Conservation (phyloP, 2,113 vertebrate genomes). For the Poecilia latipinna region DNA sequence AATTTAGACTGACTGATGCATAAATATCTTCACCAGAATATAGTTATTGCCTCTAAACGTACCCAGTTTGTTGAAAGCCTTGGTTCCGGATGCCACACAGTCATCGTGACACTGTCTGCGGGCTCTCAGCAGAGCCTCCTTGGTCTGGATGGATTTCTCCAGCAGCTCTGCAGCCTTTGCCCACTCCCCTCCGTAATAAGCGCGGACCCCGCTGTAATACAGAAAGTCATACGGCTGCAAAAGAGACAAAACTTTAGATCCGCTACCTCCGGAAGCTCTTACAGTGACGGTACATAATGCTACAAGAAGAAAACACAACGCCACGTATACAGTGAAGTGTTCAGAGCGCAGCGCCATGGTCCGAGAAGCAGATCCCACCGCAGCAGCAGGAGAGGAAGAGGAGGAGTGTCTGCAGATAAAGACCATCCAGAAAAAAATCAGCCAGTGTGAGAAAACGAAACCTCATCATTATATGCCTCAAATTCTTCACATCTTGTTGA, state of each 20-base stretch:
- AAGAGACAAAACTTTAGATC: constrained; percentile 30
- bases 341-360: constrained; percentile 73
- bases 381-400: constrained; percentile 43
- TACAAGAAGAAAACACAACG: constrained; percentile 50
- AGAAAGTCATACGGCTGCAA: constrained; percentile 83
- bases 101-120: constrained; percentile 77
- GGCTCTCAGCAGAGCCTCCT: constrained; percentile 70
- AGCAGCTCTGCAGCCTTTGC: constrained; percentile 84
- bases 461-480: not conserved
- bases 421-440: not conserved
- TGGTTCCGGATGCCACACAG: constrained; percentile 65
- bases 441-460: not conserved
- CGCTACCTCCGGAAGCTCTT: constrained; percentile 12
- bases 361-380: not conserved
- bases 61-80: constrained; percentile 58
- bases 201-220: constrained; percentile 88
- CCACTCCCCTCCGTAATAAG: constrained; percentile 88
- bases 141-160: constrained; percentile 85
- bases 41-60: constrained; percentile 21
- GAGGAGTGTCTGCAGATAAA: constrained; percentile 36
- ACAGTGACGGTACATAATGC: not conserved
- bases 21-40: not conserved
- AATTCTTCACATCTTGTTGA: too few relatives aligned
- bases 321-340: constrained; percentile 78
- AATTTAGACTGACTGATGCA: not conserved